Conservation (phyloP, 2,797 vertebrate genomes). For the Parauchenoglanis punctatus region DNA sequence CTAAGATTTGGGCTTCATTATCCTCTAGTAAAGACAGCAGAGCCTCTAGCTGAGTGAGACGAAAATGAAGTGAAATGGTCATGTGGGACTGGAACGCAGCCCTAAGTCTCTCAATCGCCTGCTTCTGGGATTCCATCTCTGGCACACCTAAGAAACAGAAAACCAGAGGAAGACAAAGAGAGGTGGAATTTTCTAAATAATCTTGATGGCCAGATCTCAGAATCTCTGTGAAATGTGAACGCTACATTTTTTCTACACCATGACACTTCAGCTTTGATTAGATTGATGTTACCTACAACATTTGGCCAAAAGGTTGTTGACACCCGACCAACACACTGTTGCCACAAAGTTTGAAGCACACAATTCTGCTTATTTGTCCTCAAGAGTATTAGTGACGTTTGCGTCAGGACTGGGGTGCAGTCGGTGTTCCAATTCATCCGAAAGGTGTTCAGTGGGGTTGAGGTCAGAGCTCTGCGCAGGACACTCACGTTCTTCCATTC, state of each 20-base stretch:
- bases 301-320: background rate
- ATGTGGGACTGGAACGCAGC: conserved; percentile 64
- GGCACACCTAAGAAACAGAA: conserved; percentile 41
- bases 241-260: background rate
- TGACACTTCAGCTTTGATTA: no score
- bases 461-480: no score
- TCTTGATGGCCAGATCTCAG: background rate
- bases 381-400: no score
- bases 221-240: background rate
- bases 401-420: no score
- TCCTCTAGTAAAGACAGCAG: conserved; percentile 70
- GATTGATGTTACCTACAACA: background rate
- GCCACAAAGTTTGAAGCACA: background rate
- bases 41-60: conserved; percentile 66
- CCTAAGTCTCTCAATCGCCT: conserved; percentile 65
- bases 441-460: no score
- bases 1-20: conserved; percentile 69
- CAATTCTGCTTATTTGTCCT: background rate
- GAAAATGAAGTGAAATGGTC: conserved; percentile 68
- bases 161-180: background rate
- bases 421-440: no score
- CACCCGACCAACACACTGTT: background rate
- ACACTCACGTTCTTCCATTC: no score
- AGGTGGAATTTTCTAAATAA: background rate
- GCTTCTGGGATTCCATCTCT: conserved; percentile 68